A percentile compares a stretch with the other conserved stretches of the same genome.
These are phyloP conservation scores for Chrysolina americana DNA, from an alignment of 2,888 invertebrate species.

Conservation along the genomic window DNA sequence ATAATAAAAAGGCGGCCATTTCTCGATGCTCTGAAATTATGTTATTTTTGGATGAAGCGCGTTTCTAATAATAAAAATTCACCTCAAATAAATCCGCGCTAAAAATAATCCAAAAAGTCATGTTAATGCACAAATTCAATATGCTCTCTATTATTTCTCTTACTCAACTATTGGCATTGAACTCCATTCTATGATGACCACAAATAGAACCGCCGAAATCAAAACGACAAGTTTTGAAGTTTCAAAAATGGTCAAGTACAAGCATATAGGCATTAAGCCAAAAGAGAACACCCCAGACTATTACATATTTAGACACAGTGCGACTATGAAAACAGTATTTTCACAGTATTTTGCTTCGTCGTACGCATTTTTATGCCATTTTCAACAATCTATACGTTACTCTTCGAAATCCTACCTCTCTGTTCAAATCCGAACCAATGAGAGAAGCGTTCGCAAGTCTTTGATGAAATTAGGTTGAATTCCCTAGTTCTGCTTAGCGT, in stretches of 20 bases:
- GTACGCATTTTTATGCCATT: conserved; percentile 7
- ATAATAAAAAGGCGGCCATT: conserved; percentile 59
- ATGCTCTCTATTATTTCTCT: conserved; percentile 3
- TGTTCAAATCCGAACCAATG: not conserved
- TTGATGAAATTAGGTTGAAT: conserved; percentile 4
- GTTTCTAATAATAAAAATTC: conserved; percentile 64
- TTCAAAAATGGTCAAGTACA: conserved; percentile 61
- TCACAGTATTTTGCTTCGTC: conserved; percentile 25
- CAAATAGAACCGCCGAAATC: not conserved
- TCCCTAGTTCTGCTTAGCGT: not conserved
- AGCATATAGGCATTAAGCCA: conserved; percentile 67
- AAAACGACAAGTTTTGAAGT: conserved; percentile 49
- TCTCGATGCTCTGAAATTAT: conserved; percentile 58
- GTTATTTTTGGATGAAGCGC: conserved; percentile 65
- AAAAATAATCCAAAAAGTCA: conserved; percentile 52
- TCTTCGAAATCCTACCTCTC: not conserved
- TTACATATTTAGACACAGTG: conserved; percentile 64
- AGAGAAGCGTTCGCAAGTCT: not conserved
- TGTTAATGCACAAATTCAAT: conserved; percentile 37
- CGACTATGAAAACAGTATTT: conserved; percentile 45
- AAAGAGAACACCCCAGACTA: conserved; percentile 66
- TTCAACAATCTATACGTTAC: not conserved
- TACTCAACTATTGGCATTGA: no score
- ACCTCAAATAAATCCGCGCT: conserved; percentile 57
- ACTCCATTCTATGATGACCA: not conserved